Percentiles rank a stretch among this genome's conserved stretches.
phyloP scores from a whole-genome alignment of 2,113 vertebrate species.

The Prionailurus bengalensis region DNA sequence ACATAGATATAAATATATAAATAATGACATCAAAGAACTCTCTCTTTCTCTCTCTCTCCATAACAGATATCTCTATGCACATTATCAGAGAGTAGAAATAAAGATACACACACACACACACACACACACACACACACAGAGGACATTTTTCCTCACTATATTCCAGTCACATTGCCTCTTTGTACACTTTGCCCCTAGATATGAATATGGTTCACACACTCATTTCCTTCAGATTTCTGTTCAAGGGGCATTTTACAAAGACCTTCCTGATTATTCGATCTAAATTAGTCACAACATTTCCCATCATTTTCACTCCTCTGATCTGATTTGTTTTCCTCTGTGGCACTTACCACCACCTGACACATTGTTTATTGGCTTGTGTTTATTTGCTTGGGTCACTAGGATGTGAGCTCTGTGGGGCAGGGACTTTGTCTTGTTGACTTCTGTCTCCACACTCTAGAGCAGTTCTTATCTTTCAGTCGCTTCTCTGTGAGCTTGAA shows the following conservation, averaged over 20 bases:
- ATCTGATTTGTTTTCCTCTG: neutral
- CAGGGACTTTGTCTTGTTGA: neutral
- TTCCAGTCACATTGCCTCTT: neutral
- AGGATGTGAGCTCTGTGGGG: neutral
- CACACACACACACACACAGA: too few species aligned
- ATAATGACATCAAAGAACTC: neutral
- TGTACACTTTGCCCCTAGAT: neutral
- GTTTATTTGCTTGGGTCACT: neutral
- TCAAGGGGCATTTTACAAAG: neutral
- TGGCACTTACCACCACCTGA: neutral
- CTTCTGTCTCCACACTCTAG: neutral
- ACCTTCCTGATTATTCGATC: neutral
- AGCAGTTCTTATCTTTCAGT: neutral
- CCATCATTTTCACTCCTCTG: neutral
- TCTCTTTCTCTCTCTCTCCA: neutral
- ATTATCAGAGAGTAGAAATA: neutral
- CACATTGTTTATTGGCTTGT: neutral
- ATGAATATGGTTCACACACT: neutral
- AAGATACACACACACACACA: neutral
- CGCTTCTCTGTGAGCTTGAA: neutral
- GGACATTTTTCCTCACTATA: neutral
- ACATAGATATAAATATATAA: neutral
- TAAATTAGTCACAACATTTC: neutral
- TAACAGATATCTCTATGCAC: neutral
- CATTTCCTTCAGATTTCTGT: neutral